phyloP scores from a whole-genome alignment of 2,797 vertebrate genomes.

The Scolopax bukidnonensis region DNA sequence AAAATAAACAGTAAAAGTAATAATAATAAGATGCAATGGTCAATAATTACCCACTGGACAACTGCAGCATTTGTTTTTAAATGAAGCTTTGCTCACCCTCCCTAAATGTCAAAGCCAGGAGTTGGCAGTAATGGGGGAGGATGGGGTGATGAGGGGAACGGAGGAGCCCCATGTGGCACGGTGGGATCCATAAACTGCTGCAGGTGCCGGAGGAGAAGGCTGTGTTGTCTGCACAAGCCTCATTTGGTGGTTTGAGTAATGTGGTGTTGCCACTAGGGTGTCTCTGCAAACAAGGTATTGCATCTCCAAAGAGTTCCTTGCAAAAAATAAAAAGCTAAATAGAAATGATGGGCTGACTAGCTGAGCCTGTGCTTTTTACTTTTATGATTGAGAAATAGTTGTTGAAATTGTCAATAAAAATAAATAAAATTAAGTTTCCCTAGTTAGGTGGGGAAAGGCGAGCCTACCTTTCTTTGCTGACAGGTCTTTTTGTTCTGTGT shows the following conservation, averaged over 20 bases:
- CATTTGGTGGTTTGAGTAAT: conserved; percentile 53
- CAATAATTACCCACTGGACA: background rate
- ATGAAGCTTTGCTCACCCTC: background rate
- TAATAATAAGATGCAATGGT: background rate
- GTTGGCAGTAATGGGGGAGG: accelerated
- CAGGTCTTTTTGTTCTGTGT: conserved; percentile 66
- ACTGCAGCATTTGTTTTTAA: background rate
- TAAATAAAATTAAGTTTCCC: conserved; percentile 72
- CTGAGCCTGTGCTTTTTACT: conserved; percentile 55
- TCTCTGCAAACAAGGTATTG: conserved; percentile 66
- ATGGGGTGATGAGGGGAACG: background rate
- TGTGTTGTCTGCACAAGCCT: background rate
- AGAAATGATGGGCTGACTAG: conserved; percentile 63
- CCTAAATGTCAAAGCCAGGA: background rate
- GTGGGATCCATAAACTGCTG: background rate
- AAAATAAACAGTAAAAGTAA: background rate
- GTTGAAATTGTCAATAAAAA: conserved; percentile 73
- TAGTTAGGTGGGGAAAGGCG: conserved; percentile 27
- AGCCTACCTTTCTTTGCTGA: conserved; percentile 52
- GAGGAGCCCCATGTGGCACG: background rate
- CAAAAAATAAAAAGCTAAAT: conserved; percentile 65
- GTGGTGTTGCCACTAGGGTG: conserved; percentile 50
- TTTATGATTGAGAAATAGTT: conserved; percentile 74
- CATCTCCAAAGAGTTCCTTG: conserved; percentile 56
- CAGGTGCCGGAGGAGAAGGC: background rate